Base-by-base conservation (phyloP, 2,888 invertebrate genomes). In the Lomographa bimaculata region DNA sequence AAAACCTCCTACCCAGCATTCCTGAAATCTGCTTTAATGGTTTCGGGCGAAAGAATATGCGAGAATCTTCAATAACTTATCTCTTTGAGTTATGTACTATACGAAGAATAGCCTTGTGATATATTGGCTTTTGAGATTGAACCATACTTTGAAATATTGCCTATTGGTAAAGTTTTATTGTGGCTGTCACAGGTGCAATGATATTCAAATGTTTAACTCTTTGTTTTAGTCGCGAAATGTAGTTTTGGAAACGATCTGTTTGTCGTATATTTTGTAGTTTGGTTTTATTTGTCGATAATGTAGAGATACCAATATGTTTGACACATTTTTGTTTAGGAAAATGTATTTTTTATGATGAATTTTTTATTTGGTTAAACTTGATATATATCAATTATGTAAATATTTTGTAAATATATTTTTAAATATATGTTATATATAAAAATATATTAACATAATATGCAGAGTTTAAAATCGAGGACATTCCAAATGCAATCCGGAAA, bases 111-210 rank as follows among this genome's bases (percentile, higher is more conserved):
- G 74, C 63, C 71, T 75, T 64, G 76, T 85, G 81, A 83, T 84
- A 81, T 85, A 87, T 85, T 78, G 84, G 73, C 69, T 68, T 85
- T 84, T 79, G 80, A 84, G 80, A 84, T 84, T 77, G 78, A 82
- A 83, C 77, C 74, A 64, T 79, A 80, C 78, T 79, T 75, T 82
- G 82, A 87, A 79, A 85, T 84, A 86, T 80, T 66, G 81, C 77
- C 79, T 85, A 86, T 86, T 85, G 86, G 83, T 76, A 85, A 86
- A 87, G 85, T 87, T 87, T 83, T 86, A 86, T 86, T 83, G 79
- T 79, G 63, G 72, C 71, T 78, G 81, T 84, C 80, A 76, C 80
- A 81, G 81, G 79, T 82, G 80, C 79, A 71, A 75, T 69, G 65
- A 73, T 73, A 62, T 63, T 66, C 58, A 53, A 50, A 60, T 72